Evolutionary conservation across 2,113 vertebrate species (phyloP), one percentile per base, ranked within the genome.

Genomic region (Cyprinodon brontotheroides): DNA sequence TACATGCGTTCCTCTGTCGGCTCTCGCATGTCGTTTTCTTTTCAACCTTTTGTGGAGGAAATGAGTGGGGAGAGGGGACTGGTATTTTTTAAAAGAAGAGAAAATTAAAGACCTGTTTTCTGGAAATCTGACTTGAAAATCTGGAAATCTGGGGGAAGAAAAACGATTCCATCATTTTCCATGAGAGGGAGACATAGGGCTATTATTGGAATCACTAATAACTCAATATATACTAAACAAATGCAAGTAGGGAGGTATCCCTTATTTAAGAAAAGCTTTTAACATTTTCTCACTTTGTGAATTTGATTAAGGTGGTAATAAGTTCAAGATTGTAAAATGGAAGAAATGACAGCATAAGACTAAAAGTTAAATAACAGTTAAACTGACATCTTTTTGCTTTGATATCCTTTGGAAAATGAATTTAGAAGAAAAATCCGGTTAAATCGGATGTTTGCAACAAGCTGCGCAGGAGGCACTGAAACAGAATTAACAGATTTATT

Each of bases 121-220:
- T 17, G 50, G 7, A 57, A 57, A n/a, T 14, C 2, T 45, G 20
- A n/a, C 17, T n/a, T 57, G 17, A 29, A 29, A 29, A 29, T 29
- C 29, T 29, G 29, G 29, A 29, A 29, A 29, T 29, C 50, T n/a
- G 50, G 50, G 41, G 41, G 41, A 9, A 9, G 41, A 9, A 9
- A 4, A 41, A 41, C 13, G 59, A 4, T 76, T 84, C 63, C 12
- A 48, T 39, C 57, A 1, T 67, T 63, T 36, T 76, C 88, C 92
- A 89, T 40, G 6, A 89, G 92, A 78, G 89, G 91, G 88, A 80
- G 90, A 86, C 87, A 91, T 63, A 83, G 40, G 4, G 60, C 61
- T 36, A 71, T 60, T 15, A 7, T 43, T 57, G 10, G 20, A 57
- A 20, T 3, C n/a, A 3, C 50, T n/a, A 57, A 57, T n/a, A 57